A percentile compares a stretch with the other conserved stretches of the same genome.
Evolutionary conservation across 2,113 vertebrate species (phyloP).

Genomic region (Choloepus hoffmanni): DNA sequence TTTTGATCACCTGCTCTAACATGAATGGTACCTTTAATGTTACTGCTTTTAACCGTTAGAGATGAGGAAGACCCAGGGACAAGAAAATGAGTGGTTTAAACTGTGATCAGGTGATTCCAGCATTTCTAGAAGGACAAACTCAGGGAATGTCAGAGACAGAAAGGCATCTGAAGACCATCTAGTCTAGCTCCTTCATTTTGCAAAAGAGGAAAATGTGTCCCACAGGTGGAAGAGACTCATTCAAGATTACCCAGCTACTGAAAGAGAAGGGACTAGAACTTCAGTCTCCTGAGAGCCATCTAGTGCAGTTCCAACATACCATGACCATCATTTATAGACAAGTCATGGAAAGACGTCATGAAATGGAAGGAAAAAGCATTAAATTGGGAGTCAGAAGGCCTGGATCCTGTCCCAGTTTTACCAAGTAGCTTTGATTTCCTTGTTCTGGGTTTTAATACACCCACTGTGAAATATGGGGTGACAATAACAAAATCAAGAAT

Average conservation of each 20-base stretch:
- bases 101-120: background rate
- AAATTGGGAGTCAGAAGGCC: background rate
- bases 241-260: background rate
- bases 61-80: background rate
- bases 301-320: background rate
- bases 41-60: background rate
- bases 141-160: background rate
- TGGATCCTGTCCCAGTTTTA: background rate
- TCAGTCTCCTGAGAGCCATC: background rate
- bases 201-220: background rate
- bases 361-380: background rate
- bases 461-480: background rate
- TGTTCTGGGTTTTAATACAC: background rate
- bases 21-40: background rate
- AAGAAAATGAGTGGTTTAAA: background rate
- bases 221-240: background rate
- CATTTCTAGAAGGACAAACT: slow-evolving; percentile 13
- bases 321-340: background rate
- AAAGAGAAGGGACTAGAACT: background rate
- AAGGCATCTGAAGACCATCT: background rate
- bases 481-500: background rate
- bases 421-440: background rate
- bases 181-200: background rate
- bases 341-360: background rate
- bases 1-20: background rate